Percentiles rank a stretch among this genome's conserved stretches.
phyloP scores from a whole-genome alignment of 2,888 invertebrate genomes.

The Amblyteles armatorius region DNA sequence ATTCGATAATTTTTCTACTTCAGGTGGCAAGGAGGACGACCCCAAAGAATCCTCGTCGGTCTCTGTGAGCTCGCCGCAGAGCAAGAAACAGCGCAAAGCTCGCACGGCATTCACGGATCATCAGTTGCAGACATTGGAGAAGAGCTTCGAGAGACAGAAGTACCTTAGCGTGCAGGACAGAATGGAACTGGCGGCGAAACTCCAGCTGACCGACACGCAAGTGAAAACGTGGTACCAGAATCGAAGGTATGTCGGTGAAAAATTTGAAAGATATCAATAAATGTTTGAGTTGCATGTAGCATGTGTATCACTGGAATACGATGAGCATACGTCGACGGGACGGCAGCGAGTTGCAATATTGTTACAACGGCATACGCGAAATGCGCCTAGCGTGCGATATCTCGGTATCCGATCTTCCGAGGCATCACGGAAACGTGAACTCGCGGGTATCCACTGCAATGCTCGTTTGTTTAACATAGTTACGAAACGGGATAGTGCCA shows the following conservation, averaged over 20 bases:
- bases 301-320: neutral
- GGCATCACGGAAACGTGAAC: conserved; percentile 5
- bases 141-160: conserved; percentile 98
- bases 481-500: conserved; percentile 36
- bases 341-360: neutral
- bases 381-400: neutral
- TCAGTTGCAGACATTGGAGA: conserved; percentile 97
- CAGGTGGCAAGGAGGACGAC: conserved; percentile 95
- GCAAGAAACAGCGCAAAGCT: conserved; percentile 98
- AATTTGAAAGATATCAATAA: neutral
- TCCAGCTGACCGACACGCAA: conserved; percentile 99
- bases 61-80: conserved; percentile 86
- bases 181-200: conserved; percentile 98
- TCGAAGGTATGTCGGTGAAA: conserved; percentile 90
- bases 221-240: conserved; percentile 99
- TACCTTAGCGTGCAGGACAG: conserved; percentile 98
- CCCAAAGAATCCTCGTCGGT: conserved; percentile 88
- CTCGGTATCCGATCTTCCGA: conserved; percentile 1
- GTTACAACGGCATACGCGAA: conserved; percentile 3
- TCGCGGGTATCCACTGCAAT: conserved; percentile 15
- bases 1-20: conserved; percentile 73
- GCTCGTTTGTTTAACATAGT: conserved; percentile 27
- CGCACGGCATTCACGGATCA: conserved; percentile 99
- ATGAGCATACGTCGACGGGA: neutral
- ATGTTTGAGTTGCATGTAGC: neutral